phyloP scores from a whole-genome alignment of 2,113 vertebrate species.

The Elephas maximus region DNA sequence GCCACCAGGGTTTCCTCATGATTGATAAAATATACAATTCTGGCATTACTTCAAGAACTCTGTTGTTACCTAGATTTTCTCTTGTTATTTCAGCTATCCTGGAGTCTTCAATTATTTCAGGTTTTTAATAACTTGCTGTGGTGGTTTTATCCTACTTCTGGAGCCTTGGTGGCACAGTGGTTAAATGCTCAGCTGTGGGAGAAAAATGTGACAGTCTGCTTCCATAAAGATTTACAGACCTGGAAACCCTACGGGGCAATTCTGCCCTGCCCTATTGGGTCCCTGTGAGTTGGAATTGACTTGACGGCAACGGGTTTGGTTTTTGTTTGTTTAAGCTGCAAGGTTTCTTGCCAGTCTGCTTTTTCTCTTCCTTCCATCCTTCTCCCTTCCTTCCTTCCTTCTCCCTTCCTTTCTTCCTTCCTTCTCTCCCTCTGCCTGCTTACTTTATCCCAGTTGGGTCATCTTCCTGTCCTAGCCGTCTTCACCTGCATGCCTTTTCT shows the following conservation, averaged over 20 bases:
- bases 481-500: not conserved
- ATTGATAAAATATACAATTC: no score
- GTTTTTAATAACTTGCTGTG: no score
- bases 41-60: not conserved
- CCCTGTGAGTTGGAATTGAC: not conserved
- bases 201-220: not conserved
- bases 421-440: not conserved
- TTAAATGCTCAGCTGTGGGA: no score
- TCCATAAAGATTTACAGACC: not conserved
- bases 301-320: not conserved
- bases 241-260: not conserved
- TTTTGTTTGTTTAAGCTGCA: not conserved
- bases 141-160: not conserved
- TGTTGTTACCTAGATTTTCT: not conserved
- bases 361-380: not conserved
- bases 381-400: no score
- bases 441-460: not conserved
- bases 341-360: no score
- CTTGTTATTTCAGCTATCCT: not conserved
- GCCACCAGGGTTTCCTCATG: not conserved
- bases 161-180: not conserved
- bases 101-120: not conserved
- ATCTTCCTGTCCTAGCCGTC: accelerated
- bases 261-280: not conserved
- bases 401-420: not conserved